A percentile compares a stretch with the other conserved stretches of the same genome.
These are phyloP conservation scores for Bombus picipes DNA, from an alignment of 1,140 invertebrate genomes.

Conservation along the genomic window DNA sequence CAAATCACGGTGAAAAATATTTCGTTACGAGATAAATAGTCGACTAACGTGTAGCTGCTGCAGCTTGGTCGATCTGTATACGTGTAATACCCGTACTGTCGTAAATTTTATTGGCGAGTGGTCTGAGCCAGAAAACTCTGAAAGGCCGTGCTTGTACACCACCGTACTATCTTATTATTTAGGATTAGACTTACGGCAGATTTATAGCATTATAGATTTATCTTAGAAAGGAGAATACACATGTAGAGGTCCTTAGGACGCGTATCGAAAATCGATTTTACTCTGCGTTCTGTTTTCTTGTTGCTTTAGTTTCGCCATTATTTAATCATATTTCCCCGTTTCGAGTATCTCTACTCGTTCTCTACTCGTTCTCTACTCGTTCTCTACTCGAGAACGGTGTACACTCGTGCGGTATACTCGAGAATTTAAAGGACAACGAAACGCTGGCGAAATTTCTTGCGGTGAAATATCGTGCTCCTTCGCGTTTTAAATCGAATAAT, in stretches of 20 bases:
- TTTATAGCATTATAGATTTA: not conserved
- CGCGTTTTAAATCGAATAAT: constrained; percentile 48
- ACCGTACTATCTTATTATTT: not conserved
- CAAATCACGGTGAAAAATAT: not conserved
- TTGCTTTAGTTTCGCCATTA: not conserved
- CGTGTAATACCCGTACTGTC: not conserved
- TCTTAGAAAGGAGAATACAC: not conserved
- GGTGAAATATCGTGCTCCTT: constrained; percentile 27
- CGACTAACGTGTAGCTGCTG: not conserved
- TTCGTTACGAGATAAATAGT: constrained; percentile 6
- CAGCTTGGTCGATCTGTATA: not conserved
- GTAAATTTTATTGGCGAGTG: constrained; percentile 10
- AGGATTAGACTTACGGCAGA: not conserved
- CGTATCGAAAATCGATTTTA: constrained; percentile 1
- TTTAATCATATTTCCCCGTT: not conserved
- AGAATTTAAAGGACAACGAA: not conserved
- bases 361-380: not conserved
- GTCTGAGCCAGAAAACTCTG: not conserved
- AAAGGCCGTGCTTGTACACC: too few relatives aligned
- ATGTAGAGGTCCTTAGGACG: not conserved
- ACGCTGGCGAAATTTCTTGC: not conserved
- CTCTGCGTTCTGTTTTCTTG: not conserved
- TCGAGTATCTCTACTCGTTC: not conserved
- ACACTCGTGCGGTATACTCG: not conserved
- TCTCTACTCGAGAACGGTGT: not conserved